Percentiles rank a stretch among this genome's conserved stretches.
These are phyloP conservation scores for Danio rerio DNA, from an alignment of 2,113 vertebrate species.

Conservation along the genomic window GRCz12tu NC_133184.1:24932501-24933000, in stretches of 20 bases:
- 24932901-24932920: background rate
- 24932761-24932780: background rate
- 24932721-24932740: too few relatives aligned
- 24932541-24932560: background rate
- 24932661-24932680: too few relatives aligned
- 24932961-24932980: background rate
- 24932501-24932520: slow-evolving; percentile 20
- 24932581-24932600: background rate
- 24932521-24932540: background rate
- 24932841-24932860: background rate
- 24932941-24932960: background rate
- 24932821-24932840: too few relatives aligned
- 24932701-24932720: too few relatives aligned
- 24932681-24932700: too few relatives aligned
- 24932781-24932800: background rate
- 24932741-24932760: too few relatives aligned
- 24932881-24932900: background rate
- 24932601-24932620: too few relatives aligned
- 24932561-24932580: background rate
- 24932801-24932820: background rate
- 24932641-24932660: too few relatives aligned
- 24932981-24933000: background rate
- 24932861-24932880: background rate
- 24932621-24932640: too few relatives aligned
- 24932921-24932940: background rate